phyloP scores from a whole-genome alignment of 2,797 vertebrate species.

The Muraenolepis orangiensis region DNA sequence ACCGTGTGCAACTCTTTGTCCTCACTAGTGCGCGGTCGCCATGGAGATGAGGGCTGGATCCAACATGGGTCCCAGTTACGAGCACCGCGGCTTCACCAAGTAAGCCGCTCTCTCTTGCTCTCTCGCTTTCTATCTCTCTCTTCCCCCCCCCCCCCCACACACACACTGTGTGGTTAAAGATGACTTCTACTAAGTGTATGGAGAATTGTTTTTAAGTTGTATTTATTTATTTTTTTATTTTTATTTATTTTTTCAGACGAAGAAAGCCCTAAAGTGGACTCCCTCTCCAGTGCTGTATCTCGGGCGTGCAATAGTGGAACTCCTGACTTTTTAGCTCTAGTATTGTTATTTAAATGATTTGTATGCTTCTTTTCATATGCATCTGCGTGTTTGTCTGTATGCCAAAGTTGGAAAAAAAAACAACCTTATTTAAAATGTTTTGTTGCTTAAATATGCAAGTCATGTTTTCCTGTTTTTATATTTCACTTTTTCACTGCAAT shows the following conservation, averaged over 20 bases:
- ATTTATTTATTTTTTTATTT: not conserved
- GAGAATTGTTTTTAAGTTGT: not conserved
- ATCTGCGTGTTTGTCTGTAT: not conserved
- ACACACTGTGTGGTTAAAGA: too few species aligned
- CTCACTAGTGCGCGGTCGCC: slow-evolving; percentile 84
- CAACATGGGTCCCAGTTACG: slow-evolving; percentile 81
- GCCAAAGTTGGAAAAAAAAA: not conserved
- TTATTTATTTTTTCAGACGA: slow-evolving; percentile 81
- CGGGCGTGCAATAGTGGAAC: slow-evolving; percentile 68
- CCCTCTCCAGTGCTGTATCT: slow-evolving; percentile 34
- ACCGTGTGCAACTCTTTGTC: slow-evolving; percentile 6
- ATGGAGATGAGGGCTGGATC: slow-evolving; percentile 94
- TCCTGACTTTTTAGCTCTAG: slow-evolving; percentile 37
- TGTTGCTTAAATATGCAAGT: not conserved
- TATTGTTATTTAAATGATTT: not conserved
- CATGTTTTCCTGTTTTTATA: not conserved
- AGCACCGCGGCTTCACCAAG: slow-evolving; percentile 89
- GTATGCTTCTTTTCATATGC: not conserved
- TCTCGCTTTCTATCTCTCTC: too few species aligned
- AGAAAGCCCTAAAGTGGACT: slow-evolving; percentile 82
- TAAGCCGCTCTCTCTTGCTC: slow-evolving; percentile 64
- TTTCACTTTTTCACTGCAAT: not conserved
- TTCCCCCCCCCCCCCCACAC: too few species aligned
- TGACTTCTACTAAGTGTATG: too few species aligned
- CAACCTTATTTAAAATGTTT: not conserved